Conservation (phyloP, 2,888 invertebrate species). For the Polylopha cassiicola region DNA sequence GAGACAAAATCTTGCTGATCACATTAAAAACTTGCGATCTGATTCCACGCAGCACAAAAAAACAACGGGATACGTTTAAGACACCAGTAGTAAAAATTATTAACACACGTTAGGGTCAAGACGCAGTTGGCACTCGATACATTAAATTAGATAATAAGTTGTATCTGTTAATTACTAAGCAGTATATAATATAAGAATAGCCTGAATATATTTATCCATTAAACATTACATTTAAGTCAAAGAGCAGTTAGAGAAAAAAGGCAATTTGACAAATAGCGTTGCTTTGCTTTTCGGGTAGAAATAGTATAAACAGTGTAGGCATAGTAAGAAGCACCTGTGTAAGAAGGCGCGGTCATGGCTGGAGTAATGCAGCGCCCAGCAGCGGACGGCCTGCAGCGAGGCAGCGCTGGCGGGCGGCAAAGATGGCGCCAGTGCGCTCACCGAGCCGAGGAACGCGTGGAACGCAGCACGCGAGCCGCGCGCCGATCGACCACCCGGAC, state of each 20-base stretch:
- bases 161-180: no score
- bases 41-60: conserved; percentile 54
- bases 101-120: no score
- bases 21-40: conserved; percentile 96
- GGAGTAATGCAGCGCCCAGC: conserved; percentile 94
- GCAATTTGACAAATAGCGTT: no score
- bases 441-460: conserved; percentile 91
- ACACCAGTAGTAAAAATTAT: no score
- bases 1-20: conserved; percentile 95
- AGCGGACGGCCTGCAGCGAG: conserved; percentile 94
- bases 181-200: no score
- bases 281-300: no score
- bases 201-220: no score
- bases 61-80: conserved; percentile 21
- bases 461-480: conserved; percentile 81
- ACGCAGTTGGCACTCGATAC: no score
- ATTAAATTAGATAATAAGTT: no score
- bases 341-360: conserved; percentile 94
- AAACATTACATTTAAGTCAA: no score
- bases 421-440: conserved; percentile 93
- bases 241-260: no score
- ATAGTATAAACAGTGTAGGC: not conserved
- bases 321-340: conserved; percentile 80
- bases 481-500: conserved; percentile 57
- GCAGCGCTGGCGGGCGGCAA: conserved; percentile 91